Base-by-base conservation (phyloP, 2,888 invertebrate species). In the Sympetrum striolatum region DNA sequence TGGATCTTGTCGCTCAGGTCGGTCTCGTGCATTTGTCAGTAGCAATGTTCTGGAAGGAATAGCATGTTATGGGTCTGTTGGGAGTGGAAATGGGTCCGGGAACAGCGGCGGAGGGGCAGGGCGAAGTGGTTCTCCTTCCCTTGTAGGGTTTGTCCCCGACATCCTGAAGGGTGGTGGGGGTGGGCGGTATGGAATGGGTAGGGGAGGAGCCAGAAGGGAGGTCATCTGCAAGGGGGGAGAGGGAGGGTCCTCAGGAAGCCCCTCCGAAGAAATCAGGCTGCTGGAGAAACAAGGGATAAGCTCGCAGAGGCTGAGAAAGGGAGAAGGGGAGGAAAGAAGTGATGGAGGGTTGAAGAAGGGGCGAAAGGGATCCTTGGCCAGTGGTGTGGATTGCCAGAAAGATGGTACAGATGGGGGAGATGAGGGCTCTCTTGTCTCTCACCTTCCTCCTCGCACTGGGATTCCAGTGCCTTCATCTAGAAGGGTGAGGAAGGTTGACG, bases 231-330 rank as follows among this genome's bases (percentile, higher is more conserved):
- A 93, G 81, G 92, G 93, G 81, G 93, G 94, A 37, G 94, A 94
- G 92, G 94, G 94, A 73, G 73, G 73, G 31, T 73, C 73, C 14
- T 31, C 73, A 2, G 73, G 73, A 25, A 73, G 73, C 73, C 14
- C 73, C 92, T 96, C 95, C 82, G 96, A 96, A 92, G 97, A 97
- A 92, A 97, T 97, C 93, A 94, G 97, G 93, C 95, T 97, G 92
- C 94, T 97, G 92, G 97, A 97, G 94, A 96, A 97, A 91, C 97
- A 97, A 93, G 97, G 97, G 0, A 95, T 97, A 82, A 96, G 96
- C 91, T 97, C 97, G 53, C 97, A 97, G 93, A 96, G 96, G 92
- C 97, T 97, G 60, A 60, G 86, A 12, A 86, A 86, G 37, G 86
- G 60, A 10, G 86, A 86, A 22, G 60, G 73, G 31, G 86, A 64